Evolutionary conservation across 2,113 vertebrate species (phyloP).

Genomic region (Thamnophis sirtalis): DNA sequence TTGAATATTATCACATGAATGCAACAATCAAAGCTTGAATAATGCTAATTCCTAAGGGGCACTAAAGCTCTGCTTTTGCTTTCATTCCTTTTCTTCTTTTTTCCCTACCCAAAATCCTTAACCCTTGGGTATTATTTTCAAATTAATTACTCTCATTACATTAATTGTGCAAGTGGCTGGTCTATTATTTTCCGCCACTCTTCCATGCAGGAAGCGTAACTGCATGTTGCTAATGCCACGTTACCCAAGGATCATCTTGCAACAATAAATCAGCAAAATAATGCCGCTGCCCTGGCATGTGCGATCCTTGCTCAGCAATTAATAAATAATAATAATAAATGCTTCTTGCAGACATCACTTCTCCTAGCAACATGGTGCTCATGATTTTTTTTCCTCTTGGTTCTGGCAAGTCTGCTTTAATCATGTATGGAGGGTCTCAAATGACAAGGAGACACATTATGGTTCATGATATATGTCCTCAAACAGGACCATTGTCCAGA

Average conservation of each 20-base stretch:
- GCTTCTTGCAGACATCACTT: constrained; percentile 47
- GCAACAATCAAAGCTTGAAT: constrained; percentile 63
- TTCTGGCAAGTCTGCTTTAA: constrained; percentile 55
- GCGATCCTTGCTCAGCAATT: constrained; percentile 63
- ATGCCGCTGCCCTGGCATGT: constrained; percentile 44
- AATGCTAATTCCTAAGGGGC: constrained; percentile 61
- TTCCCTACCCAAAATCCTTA: constrained; percentile 40
- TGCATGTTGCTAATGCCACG: constrained; percentile 62
- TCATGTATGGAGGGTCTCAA: constrained; percentile 43
- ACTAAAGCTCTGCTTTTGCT: constrained; percentile 48
- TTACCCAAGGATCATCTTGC: constrained; percentile 46
- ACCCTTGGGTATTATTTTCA: constrained; percentile 60
- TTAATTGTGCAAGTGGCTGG: constrained; percentile 55
- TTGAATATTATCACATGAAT: constrained; percentile 66
- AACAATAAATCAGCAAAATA: constrained; percentile 64
- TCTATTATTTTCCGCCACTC: constrained; percentile 33
- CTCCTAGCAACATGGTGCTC: constrained; percentile 56
- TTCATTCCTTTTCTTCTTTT: constrained; percentile 51
- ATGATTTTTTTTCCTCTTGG: constrained; percentile 55
- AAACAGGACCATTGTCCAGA: background rate
- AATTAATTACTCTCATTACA: constrained; percentile 64
- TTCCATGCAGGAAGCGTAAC: constrained; percentile 42
- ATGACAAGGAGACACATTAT: constrained; percentile 41
- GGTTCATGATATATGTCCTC: background rate
- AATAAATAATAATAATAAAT: constrained; percentile 72